A percentile compares a stretch with the other conserved stretches of the same genome.
Evolutionary conservation across 2,797 vertebrate species (phyloP).

Genomic region (Poeciliopsis paucimaculata): DNA sequence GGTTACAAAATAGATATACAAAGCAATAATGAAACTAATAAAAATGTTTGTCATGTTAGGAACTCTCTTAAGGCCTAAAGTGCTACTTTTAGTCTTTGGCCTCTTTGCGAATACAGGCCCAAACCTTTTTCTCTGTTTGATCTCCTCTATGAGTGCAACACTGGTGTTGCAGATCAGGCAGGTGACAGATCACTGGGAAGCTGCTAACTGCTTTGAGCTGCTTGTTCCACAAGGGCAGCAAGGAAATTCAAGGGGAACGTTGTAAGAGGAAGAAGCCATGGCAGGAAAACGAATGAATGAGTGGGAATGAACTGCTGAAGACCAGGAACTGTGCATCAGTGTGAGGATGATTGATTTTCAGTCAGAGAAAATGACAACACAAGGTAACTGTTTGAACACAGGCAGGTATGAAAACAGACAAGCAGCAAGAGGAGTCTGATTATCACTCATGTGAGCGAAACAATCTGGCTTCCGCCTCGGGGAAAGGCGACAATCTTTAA

Average conservation of each 20-base stretch:
- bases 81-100: background rate
- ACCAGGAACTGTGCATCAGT: background rate
- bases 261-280: background rate
- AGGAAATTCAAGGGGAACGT: background rate
- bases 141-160: background rate
- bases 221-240: background rate
- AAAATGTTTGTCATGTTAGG: no score
- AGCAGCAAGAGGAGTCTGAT: background rate
- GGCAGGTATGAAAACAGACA: background rate
- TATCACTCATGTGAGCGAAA: background rate
- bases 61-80: no score
- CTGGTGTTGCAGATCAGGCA: background rate
- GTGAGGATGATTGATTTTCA: background rate
- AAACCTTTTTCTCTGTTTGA: background rate
- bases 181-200: background rate
- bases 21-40: no score
- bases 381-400: background rate
- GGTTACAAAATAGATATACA: no score
- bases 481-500: background rate
- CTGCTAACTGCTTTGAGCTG: background rate
- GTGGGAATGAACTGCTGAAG: background rate
- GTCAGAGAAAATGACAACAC: background rate
- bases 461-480: background rate
- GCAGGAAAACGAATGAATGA: background rate
- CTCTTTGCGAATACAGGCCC: background rate